Evolutionary conservation across 2,797 vertebrate genomes (phyloP).

Genomic region (Xerus rutilus): DNA sequence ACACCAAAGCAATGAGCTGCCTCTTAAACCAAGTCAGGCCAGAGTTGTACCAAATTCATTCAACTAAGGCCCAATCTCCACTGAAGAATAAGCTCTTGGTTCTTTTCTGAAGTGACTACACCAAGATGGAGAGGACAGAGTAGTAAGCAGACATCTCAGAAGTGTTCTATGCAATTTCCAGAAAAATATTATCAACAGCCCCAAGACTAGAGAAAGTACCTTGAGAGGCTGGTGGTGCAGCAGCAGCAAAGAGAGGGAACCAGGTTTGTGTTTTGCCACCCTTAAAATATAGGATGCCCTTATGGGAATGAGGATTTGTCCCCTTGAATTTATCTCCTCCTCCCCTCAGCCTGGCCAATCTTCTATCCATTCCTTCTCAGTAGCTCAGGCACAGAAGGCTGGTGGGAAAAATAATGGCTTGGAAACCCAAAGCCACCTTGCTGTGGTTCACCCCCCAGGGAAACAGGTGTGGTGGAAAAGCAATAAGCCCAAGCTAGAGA

Average conservation of each 20-base stretch:
- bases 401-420: background rate
- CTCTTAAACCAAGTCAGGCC: conserved; percentile 40
- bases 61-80: background rate
- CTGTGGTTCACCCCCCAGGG: background rate
- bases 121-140: background rate
- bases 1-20: background rate
- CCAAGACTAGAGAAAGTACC: background rate
- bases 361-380: background rate
- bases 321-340: background rate
- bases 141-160: background rate
- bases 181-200: background rate
- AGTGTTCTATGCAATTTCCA: background rate
- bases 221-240: background rate
- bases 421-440: conserved; percentile 47
- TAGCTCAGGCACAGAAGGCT: background rate
- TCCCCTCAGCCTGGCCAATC: background rate
- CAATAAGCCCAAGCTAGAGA: background rate
- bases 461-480: background rate
- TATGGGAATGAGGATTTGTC: too few relatives aligned
- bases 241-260: background rate
- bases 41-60: background rate
- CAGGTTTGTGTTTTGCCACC: background rate
- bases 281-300: background rate
- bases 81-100: background rate
- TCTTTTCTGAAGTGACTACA: background rate